These are phyloP conservation scores for Neocloeon triangulifer DNA, from an alignment of 1,140 invertebrate species.

Conservation along the genomic window DNA sequence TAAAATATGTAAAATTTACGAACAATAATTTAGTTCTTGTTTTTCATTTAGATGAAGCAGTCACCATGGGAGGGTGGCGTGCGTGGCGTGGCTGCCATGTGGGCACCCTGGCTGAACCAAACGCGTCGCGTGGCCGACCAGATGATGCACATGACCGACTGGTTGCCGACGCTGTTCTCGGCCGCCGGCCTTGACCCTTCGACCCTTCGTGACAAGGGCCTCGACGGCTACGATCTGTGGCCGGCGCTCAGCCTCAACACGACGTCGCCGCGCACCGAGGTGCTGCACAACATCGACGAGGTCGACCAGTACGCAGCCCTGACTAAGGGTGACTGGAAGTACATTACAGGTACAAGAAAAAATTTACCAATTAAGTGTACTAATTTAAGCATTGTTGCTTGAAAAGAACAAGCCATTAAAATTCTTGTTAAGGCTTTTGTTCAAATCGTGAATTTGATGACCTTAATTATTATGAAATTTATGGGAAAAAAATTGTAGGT, in stretches of 20 bases:
- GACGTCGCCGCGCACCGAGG: constrained; percentile 28
- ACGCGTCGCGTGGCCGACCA: constrained; percentile 38
- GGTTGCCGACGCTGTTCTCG: constrained; percentile 58
- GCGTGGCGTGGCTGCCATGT: constrained; percentile 50
- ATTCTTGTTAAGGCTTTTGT: not conserved
- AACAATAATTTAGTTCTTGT: too few species aligned
- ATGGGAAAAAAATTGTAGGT: not conserved
- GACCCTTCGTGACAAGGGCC: too few species aligned
- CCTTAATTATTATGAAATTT: not conserved
- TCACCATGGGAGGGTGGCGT: constrained; percentile 73
- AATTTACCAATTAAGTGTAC: not conserved
- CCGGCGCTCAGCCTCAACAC: constrained; percentile 23
- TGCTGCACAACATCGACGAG: constrained; percentile 55
- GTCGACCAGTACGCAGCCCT: constrained; percentile 32
- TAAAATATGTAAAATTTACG: too few species aligned
- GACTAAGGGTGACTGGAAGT: constrained; percentile 44
- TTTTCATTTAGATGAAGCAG: constrained; percentile 49
- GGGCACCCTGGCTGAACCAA: constrained; percentile 41
- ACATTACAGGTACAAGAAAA: constrained; percentile 30
- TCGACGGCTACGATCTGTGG: constrained; percentile 57
- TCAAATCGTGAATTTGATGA: not conserved
- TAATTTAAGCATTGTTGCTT: not conserved
- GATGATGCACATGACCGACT: constrained; percentile 64
- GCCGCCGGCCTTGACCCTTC: constrained; percentile 24
- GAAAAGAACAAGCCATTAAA: not conserved